These are phyloP conservation scores for Thomomys bottae DNA, from an alignment of 2,113 vertebrate genomes.

Conservation along the genomic window DNA sequence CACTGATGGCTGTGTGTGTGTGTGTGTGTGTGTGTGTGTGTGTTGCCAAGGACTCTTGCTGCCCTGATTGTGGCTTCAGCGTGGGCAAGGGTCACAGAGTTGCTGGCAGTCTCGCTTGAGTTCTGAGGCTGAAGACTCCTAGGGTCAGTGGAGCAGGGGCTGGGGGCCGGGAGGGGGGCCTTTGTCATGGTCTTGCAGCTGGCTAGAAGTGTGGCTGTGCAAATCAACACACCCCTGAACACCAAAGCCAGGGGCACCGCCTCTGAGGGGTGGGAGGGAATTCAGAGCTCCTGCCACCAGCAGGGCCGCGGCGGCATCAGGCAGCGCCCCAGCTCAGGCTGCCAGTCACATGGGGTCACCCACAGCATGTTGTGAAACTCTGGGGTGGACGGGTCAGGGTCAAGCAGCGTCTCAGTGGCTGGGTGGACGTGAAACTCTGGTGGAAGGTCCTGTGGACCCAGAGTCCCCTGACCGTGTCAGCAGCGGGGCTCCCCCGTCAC, in stretches of 20 bases:
- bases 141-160: neutral
- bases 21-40: too few relatives aligned
- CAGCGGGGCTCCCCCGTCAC: neutral
- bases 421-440: neutral
- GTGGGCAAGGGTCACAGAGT: rapidly evolving
- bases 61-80: neutral
- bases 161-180: too few relatives aligned
- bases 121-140: neutral
- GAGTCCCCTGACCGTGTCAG: neutral
- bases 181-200: neutral
- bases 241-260: neutral
- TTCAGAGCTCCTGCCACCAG: too few relatives aligned
- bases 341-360: too few relatives aligned
- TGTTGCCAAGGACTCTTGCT: too few relatives aligned
- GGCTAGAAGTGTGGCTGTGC: neutral
- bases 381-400: neutral
- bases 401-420: neutral
- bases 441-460: neutral
- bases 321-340: too few relatives aligned
- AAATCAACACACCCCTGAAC: neutral
- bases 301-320: too few relatives aligned
- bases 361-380: neutral
- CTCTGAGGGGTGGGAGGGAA: neutral
- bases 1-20: too few relatives aligned
- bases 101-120: neutral